phyloP scores from a whole-genome alignment of 2,797 vertebrate species.

The Cryptoblepharus egeriae region DNA sequence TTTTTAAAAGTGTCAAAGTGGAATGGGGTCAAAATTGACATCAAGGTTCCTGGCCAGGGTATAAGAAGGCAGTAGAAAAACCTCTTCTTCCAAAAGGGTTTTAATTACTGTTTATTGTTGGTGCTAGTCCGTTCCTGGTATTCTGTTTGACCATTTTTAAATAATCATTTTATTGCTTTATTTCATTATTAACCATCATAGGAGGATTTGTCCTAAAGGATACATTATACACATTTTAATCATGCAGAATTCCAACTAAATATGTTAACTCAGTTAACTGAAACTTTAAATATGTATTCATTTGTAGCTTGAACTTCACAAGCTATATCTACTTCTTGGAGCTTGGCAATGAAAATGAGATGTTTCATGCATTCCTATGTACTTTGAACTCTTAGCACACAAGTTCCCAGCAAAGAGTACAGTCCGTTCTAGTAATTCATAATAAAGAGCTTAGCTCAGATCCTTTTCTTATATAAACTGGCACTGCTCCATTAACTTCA shows the following conservation, averaged over 20 bases:
- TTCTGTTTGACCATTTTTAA: too few species aligned
- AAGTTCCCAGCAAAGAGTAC: neutral
- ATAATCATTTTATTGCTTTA: too few species aligned
- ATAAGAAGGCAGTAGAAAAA: too few species aligned
- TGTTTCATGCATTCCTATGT: conserved; percentile 45
- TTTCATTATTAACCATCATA: too few species aligned
- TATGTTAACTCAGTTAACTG: neutral
- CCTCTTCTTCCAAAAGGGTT: too few species aligned
- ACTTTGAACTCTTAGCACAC: conserved; percentile 24
- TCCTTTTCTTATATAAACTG: conserved; percentile 37
- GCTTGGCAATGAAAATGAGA: conserved; percentile 32
- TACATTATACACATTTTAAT: neutral
- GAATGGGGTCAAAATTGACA: too few species aligned
- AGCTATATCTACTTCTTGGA: conserved; percentile 13
- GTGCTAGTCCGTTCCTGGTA: too few species aligned
- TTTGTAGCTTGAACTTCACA: conserved; percentile 15
- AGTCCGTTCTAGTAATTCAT: conserved; percentile 48
- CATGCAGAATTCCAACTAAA: neutral
- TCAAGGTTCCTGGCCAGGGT: too few species aligned
- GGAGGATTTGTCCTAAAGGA: too few species aligned
- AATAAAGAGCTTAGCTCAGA: conserved; percentile 50
- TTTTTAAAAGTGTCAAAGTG: too few species aligned
- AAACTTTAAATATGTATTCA: neutral
- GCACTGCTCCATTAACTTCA: conserved; percentile 24
- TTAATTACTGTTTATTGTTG: too few species aligned